Percentiles rank a stretch among this genome's conserved stretches.
Evolutionary conservation across 2,888 invertebrate species (phyloP).

Genomic region (Tineola bisselliella): DNA sequence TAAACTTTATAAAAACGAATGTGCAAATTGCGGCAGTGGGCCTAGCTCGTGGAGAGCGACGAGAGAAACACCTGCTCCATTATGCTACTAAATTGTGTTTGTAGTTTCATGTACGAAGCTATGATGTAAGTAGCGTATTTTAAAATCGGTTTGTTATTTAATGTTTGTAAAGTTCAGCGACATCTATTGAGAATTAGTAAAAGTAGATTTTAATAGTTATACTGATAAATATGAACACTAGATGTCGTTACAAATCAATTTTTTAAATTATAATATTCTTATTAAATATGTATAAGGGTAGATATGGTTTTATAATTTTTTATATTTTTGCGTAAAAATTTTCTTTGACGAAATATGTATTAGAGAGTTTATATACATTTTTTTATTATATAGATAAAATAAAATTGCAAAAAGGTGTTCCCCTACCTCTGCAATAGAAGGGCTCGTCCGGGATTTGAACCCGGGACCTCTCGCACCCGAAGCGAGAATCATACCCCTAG

Average conservation of each 20-base stretch:
- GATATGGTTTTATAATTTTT: too few species aligned
- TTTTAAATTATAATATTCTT: too few species aligned
- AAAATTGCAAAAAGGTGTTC: not conserved
- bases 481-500: conserved; percentile 70
- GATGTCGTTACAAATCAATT: not conserved
- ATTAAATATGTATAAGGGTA: too few species aligned
- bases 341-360: too few species aligned
- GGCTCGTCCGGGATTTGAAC: conserved; percentile 70
- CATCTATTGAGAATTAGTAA: not conserved
- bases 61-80: not conserved
- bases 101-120: not conserved
- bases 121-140: too few species aligned
- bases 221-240: not conserved
- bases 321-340: too few species aligned
- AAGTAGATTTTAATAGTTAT: too few species aligned
- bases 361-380: not conserved
- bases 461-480: conserved; percentile 70
- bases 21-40: too few species aligned
- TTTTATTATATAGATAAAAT: too few species aligned
- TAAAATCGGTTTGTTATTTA: not conserved
- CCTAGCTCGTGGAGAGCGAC: not conserved
- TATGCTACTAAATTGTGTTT: not conserved
- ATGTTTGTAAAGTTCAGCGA: not conserved
- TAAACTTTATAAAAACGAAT: too few species aligned
- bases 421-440: too few species aligned